A percentile compares a stretch with the other conserved stretches of the same genome.
These are phyloP conservation scores for Aegithalos caudatus DNA, from an alignment of 2,113 vertebrate genomes.

Conservation along the genomic window DNA sequence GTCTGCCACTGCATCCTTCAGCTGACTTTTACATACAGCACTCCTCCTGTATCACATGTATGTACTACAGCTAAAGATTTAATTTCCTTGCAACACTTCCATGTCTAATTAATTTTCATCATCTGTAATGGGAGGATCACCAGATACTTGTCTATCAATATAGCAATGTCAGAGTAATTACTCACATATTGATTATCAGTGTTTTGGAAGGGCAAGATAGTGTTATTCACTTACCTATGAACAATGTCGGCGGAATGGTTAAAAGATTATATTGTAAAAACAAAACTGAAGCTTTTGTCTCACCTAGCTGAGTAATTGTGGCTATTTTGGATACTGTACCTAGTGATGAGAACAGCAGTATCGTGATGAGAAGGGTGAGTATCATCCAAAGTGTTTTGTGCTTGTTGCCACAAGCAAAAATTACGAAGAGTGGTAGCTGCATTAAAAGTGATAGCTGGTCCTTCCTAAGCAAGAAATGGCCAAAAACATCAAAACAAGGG, in stretches of 20 bases:
- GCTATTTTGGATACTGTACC: slow-evolving; percentile 72
- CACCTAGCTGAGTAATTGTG: not conserved
- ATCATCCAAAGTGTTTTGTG: slow-evolving; percentile 88
- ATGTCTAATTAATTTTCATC: not conserved
- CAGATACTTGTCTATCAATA: not conserved
- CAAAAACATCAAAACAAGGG: not conserved
- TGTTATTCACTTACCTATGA: not conserved
- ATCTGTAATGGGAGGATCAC: not conserved
- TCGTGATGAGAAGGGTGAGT: slow-evolving; percentile 90
- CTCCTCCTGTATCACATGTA: not conserved
- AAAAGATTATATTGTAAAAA: not conserved
- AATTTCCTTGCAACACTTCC: not conserved
- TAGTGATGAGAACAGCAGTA: slow-evolving; percentile 94
- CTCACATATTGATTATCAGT: not conserved
- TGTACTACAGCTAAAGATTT: not conserved
- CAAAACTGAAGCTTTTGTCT: not conserved
- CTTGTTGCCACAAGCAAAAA: slow-evolving; percentile 95
- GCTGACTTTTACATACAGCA: not conserved
- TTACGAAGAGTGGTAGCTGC: slow-evolving; percentile 91
- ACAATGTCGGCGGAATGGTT: not conserved
- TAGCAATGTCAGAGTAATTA: not conserved
- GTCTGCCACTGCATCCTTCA: not conserved
- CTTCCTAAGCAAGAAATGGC: slow-evolving; percentile 80
- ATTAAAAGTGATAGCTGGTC: slow-evolving; percentile 89
- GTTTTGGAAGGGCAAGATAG: not conserved